Percentiles rank a stretch among this genome's conserved stretches.
Conservation (phyloP, 92 coral and sea anemone genomes). For the Anthopleura xanthogrammica region DNA sequence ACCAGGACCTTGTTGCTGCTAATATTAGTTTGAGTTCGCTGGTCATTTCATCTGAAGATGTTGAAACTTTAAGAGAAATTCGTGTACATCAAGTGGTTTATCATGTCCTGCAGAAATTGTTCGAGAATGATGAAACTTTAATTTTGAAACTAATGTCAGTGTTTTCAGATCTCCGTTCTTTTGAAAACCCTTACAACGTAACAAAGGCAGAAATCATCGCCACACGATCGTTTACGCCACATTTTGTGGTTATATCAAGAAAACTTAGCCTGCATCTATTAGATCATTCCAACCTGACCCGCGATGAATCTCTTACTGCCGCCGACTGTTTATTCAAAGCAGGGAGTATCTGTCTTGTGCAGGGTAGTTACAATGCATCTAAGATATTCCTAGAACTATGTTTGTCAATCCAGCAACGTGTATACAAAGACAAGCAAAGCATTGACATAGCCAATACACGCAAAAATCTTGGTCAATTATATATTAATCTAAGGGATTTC, state of each 20-base stretch:
- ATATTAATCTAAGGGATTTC: too few relatives aligned
- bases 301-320: background rate
- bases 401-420: background rate
- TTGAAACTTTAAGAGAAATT: background rate
- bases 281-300: background rate
- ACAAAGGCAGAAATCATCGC: background rate
- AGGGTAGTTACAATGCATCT: background rate
- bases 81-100: constrained; percentile 13
- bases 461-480: too few relatives aligned
- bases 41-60: background rate
- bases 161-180: background rate
- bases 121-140: background rate
- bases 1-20: background rate
- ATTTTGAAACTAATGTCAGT: background rate
- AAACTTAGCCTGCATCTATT: background rate
- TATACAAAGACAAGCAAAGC: background rate
- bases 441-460: too few relatives aligned
- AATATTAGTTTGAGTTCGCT: background rate
- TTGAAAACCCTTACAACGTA: background rate
- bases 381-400: background rate
- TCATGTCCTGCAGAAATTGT: background rate
- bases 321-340: background rate
- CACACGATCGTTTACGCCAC: background rate
- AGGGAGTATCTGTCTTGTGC: constrained; percentile 2
- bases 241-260: background rate